phyloP scores from a whole-genome alignment of 2,888 invertebrate genomes.

The Cephus rjabovi region DNA sequence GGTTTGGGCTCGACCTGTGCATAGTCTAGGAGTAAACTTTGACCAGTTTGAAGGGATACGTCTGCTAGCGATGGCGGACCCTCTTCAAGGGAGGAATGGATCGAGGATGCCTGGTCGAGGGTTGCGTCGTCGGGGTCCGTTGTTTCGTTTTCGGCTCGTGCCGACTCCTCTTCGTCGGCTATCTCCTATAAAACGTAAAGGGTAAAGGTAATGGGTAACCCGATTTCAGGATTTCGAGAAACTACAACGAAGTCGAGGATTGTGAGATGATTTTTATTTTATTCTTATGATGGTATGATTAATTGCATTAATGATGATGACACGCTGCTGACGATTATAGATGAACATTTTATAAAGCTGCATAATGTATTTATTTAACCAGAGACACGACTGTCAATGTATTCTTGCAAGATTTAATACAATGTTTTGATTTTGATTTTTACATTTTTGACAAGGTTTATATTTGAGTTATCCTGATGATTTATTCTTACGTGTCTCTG shows the following conservation, averaged over 20 bases:
- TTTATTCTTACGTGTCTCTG: background rate
- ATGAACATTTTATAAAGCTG: background rate
- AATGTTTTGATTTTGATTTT: background rate
- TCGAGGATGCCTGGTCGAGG: slow-evolving; percentile 57
- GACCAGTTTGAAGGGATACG: slow-evolving; percentile 62
- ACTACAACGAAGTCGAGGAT: slow-evolving; percentile 4
- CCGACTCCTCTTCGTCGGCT: slow-evolving; percentile 37
- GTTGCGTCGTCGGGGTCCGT: slow-evolving; percentile 53
- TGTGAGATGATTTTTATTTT: slow-evolving; percentile 14
- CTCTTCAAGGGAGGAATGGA: slow-evolving; percentile 49
- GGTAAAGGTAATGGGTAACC: background rate
- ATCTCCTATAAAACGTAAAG: slow-evolving; percentile 42
- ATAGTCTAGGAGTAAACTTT: slow-evolving; percentile 50
- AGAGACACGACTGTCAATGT: background rate
- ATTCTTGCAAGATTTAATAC: background rate
- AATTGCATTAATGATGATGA: background rate
- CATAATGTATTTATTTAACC: background rate
- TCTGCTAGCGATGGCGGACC: slow-evolving; percentile 55
- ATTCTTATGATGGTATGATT: slow-evolving; percentile 5
- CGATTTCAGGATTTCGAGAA: background rate
- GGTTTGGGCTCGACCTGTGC: slow-evolving; percentile 42
- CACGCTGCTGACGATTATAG: background rate
- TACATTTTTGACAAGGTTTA: background rate
- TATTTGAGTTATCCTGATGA: background rate
- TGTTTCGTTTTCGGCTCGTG: slow-evolving; percentile 34